These are phyloP conservation scores for Brachionus asplanchnoidis DNA, from an alignment of 1,140 invertebrate genomes.

Conservation along the genomic window DNA sequence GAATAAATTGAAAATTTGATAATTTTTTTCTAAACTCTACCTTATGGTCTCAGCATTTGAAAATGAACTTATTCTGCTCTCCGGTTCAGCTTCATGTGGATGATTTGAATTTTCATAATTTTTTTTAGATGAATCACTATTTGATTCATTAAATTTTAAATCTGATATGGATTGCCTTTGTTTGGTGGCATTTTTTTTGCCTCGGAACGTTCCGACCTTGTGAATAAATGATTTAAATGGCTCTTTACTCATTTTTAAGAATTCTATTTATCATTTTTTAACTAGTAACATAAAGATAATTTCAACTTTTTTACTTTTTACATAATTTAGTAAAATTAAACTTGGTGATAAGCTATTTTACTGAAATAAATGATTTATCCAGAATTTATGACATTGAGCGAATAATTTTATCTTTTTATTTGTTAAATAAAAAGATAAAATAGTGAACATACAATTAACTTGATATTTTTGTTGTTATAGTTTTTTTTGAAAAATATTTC, in stretches of 20 bases:
- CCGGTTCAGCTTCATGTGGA: neutral
- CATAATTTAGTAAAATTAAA: neutral
- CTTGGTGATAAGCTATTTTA: neutral
- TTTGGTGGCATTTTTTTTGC: constrained; percentile 19
- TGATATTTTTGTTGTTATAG: no score
- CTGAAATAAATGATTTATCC: neutral
- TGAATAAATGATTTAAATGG: constrained; percentile 39
- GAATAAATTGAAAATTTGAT: neutral
- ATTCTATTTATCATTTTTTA: neutral
- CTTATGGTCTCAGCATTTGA: neutral
- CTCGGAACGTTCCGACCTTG: constrained; percentile 27
- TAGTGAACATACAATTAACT: no score
- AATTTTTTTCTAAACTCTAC: neutral
- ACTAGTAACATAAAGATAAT: neutral
- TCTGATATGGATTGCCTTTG: neutral
- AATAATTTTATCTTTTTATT: neutral
- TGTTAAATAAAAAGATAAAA: no score
- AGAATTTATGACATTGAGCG: neutral
- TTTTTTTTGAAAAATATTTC: no score
- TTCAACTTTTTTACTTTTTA: neutral
- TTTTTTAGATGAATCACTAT: neutral
- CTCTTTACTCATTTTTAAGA: constrained; percentile 29
- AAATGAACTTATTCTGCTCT: neutral
- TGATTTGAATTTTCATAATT: neutral
- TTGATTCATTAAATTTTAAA: neutral